Percentiles rank a stretch among this genome's conserved stretches.
Conservation (phyloP, 2,113 vertebrate species). For the Regulus satrapa region DNA sequence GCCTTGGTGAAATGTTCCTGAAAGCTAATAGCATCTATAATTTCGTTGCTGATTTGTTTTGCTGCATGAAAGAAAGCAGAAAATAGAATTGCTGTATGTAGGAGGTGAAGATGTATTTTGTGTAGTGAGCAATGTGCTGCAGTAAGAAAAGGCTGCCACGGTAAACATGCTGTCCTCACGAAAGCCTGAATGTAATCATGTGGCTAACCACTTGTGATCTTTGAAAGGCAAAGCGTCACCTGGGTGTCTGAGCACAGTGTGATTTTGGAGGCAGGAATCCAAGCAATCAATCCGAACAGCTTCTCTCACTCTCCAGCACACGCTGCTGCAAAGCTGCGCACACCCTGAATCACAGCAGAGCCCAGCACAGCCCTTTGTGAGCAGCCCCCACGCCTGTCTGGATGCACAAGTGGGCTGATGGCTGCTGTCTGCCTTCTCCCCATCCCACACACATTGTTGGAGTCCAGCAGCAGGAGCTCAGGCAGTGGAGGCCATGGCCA, state of each 20-base stretch:
- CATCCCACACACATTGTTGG: accelerated
- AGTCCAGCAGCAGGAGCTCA: accelerated
- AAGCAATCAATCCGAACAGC: not conserved
- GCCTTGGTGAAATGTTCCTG: constrained; percentile 12
- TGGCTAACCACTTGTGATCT: not conserved
- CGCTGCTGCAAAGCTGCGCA: accelerated
- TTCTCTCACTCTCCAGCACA: not conserved
- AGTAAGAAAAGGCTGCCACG: not conserved
- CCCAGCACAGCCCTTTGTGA: not conserved
- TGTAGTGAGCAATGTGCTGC: not conserved
- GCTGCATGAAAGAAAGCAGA: constrained; percentile 26
- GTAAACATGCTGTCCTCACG: not conserved
- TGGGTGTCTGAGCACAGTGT: not conserved
- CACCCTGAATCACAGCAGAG: not conserved
- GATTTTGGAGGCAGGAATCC: not conserved
- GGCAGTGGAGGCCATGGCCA: accelerated
- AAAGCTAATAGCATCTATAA: constrained; percentile 26
- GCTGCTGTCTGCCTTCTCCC: not conserved
- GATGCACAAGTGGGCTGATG: accelerated
- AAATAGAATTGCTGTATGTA: constrained; percentile 27
- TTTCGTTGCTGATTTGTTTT: constrained; percentile 30
- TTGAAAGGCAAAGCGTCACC: not conserved
- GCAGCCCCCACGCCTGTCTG: accelerated
- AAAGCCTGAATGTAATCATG: not conserved
- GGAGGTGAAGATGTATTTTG: constrained; percentile 21